Percentiles rank a stretch among this genome's conserved stretches.
These are phyloP conservation scores for Liparis tanakae DNA, from an alignment of 2,797 vertebrate species.

Conservation along the genomic window DNA sequence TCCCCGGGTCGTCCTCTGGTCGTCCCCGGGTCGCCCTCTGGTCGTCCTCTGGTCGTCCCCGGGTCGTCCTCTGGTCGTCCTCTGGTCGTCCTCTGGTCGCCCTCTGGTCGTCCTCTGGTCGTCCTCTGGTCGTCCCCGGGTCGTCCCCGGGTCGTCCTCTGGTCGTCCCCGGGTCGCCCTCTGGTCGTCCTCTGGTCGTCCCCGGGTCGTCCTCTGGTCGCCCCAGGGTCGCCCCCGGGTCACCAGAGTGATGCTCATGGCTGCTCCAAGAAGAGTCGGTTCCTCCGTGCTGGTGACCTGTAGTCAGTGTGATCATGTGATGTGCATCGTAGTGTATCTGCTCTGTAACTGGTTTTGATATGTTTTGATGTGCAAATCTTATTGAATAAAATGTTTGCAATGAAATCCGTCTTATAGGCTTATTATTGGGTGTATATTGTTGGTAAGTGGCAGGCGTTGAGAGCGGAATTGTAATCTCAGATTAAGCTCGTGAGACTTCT, in stretches of 20 bases:
- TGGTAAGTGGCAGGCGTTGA: background rate
- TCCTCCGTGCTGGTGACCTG: conserved; percentile 59
- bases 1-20: too few relatives aligned
- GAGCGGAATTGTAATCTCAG: background rate
- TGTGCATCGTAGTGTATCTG: conserved; percentile 64
- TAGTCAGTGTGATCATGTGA: conserved; percentile 57
- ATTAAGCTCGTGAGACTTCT: background rate
- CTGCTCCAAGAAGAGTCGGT: conserved; percentile 53
- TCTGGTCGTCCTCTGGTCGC: too few relatives aligned
- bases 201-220: conserved; percentile 18
- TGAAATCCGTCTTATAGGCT: conserved; percentile 7
- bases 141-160: too few relatives aligned
- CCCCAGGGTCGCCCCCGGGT: conserved; percentile 7
- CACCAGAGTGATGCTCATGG: conserved; percentile 36
- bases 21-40: too few relatives aligned
- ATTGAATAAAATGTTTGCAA: conserved; percentile 80
- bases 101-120: too few relatives aligned
- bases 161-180: too few relatives aligned
- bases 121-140: too few relatives aligned
- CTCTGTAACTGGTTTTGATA: conserved; percentile 82
- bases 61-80: too few relatives aligned
- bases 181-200: too few relatives aligned
- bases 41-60: too few relatives aligned
- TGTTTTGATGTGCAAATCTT: conserved; percentile 83
- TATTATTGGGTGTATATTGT: conserved; percentile 5